Percentiles rank a stretch among this genome's conserved stretches.
Evolutionary conservation across 2,888 invertebrate genomes (phyloP).

Genomic region (Agonopterix heracliana): DNA sequence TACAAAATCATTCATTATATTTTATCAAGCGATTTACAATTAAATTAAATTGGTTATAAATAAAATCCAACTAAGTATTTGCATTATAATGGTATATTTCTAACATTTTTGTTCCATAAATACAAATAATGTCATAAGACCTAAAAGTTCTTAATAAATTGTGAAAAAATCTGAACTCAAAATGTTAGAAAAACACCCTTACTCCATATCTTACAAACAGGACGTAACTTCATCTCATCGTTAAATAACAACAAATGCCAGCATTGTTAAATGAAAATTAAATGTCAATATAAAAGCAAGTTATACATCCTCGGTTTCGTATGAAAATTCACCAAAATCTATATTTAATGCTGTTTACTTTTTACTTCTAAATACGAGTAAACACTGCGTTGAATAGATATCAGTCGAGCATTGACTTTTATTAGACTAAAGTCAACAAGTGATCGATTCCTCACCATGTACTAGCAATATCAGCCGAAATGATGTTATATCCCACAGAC

Average conservation of each 20-base stretch:
- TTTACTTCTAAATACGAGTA: no score
- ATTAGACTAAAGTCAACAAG: background rate
- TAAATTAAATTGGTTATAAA: conserved; percentile 25
- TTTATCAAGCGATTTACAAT: conserved; percentile 43
- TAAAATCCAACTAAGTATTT: conserved; percentile 25
- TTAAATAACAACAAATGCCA: conserved; percentile 1
- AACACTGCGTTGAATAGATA: conserved; percentile 1
- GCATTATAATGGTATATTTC: conserved; percentile 8
- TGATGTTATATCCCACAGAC: no score
- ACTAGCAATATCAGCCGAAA: no score
- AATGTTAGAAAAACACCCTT: no score
- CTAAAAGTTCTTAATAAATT: no score
- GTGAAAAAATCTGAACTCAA: no score
- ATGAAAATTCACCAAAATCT: no score
- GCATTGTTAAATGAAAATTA: background rate
- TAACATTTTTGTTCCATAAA: background rate
- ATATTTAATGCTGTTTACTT: no score
- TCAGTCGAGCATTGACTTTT: conserved; percentile 6
- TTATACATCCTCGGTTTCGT: background rate
- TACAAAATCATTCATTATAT: conserved; percentile 35
- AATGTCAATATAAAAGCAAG: background rate
- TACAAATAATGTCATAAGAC: no score
- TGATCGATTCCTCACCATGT: no score
- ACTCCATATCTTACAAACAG: background rate
- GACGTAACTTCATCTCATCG: background rate